Percentiles rank a stretch among this genome's conserved stretches.
Evolutionary conservation across 2,113 vertebrate genomes (phyloP).

Genomic region (Plectropomus leopardus): DNA sequence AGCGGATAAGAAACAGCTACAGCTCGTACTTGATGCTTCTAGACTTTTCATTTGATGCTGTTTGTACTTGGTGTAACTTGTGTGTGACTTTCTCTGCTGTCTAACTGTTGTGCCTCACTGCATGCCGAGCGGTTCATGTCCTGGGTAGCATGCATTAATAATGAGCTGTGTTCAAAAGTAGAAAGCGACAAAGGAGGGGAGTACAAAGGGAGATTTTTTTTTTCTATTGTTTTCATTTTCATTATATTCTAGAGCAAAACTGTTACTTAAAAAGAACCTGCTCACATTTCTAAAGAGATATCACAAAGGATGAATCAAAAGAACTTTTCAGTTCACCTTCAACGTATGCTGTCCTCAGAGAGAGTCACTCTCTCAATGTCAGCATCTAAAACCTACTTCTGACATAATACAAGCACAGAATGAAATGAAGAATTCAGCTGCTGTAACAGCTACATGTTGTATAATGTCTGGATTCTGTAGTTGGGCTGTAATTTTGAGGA

Average conservation of each 20-base stretch:
- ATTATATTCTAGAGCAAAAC: not conserved
- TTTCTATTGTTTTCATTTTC: not conserved
- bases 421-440: not conserved
- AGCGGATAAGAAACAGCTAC: not conserved
- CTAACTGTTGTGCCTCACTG: not conserved
- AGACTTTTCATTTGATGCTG: not conserved
- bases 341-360: not conserved
- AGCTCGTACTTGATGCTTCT: not conserved
- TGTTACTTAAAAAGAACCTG: not conserved
- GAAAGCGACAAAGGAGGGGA: not conserved
- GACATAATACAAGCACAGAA: not conserved
- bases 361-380: not conserved
- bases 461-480: not conserved
- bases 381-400: not conserved
- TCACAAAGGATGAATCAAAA: not conserved
- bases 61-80: not conserved
- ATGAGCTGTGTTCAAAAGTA: conserved; percentile 7
- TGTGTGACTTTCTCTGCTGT: not conserved
- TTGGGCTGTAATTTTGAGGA: not conserved
- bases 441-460: not conserved
- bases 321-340: not conserved
- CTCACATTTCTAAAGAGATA: not conserved
- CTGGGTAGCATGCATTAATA: conserved; percentile 18
- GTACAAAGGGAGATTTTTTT: not conserved
- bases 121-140: not conserved